phyloP scores from a whole-genome alignment of 2,888 invertebrate genomes.

The Tetragnatha montana region DNA sequence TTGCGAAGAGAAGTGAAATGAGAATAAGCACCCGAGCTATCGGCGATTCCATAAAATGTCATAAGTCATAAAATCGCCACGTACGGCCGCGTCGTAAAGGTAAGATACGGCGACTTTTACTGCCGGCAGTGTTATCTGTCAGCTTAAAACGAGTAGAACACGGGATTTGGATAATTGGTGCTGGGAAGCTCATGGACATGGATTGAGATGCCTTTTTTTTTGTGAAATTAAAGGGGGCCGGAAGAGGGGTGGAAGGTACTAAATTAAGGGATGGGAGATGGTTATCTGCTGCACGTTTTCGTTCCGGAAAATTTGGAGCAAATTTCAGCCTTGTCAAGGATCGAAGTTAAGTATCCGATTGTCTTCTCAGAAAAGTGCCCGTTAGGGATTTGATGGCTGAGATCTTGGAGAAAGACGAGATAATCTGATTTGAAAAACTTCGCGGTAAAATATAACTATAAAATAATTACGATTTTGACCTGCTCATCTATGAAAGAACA shows the following conservation, averaged over 20 bases:
- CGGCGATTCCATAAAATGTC: neutral
- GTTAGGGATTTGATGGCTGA: no score
- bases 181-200: neutral
- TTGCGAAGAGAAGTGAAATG: slow-evolving; percentile 13
- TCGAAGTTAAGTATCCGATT: no score
- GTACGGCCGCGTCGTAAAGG: neutral
- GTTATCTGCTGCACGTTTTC: no score
- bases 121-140: slow-evolving; percentile 3
- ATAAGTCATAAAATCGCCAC: slow-evolving; percentile 46
- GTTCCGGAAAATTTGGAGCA: no score
- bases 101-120: slow-evolving; percentile 29
- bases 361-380: no score
- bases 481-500: no score
- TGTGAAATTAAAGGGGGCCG: neutral
- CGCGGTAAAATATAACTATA: no score
- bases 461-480: no score
- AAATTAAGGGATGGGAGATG: neutral
- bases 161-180: neutral
- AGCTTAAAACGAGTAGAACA: slow-evolving; percentile 33
- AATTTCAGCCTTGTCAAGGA: no score
- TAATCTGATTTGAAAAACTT: no score
- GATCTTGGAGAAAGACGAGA: no score
- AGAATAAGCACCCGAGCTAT: slow-evolving; percentile 18
- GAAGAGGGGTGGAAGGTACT: neutral
- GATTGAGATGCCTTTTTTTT: neutral